These are phyloP conservation scores for Lepilemur ruficaudatus DNA, from an alignment of 2,797 vertebrate genomes.

Conservation along the genomic window DNA sequence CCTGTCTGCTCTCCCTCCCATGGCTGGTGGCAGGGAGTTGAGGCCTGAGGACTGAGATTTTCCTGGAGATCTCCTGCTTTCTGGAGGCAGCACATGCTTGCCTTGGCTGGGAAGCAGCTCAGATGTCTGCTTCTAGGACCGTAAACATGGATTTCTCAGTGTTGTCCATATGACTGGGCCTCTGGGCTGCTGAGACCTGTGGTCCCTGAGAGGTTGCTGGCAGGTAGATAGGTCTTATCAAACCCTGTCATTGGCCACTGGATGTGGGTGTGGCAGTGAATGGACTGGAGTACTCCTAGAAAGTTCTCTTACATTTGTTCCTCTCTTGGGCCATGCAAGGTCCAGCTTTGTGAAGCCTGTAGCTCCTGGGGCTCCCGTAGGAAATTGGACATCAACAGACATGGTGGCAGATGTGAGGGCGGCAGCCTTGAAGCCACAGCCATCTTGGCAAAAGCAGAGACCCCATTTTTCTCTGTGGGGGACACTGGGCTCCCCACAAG, in stretches of 20 bases:
- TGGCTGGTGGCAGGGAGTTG: not conserved
- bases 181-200: no score
- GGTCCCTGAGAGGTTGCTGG: not conserved
- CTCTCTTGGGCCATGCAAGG: not conserved
- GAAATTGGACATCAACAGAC: not conserved
- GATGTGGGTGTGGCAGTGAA: not conserved
- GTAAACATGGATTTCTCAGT: not conserved
- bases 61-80: not conserved
- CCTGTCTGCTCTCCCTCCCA: not conserved
- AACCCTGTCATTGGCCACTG: not conserved
- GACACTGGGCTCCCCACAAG: not conserved
- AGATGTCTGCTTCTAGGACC: not conserved
- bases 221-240: not conserved
- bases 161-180: not conserved
- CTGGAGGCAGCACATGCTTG: not conserved
- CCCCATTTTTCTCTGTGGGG: not conserved
- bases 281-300: no score
- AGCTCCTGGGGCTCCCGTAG: accelerated
- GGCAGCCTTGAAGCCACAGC: no score
- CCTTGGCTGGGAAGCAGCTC: not conserved
- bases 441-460: not conserved
- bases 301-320: no score
- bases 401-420: not conserved
- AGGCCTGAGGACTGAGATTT: not conserved
- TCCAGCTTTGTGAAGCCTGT: not conserved